A percentile compares a stretch with the other conserved stretches of the same genome.
These are phyloP conservation scores for Sanderia malayensis DNA, from an alignment of 30 jellyfish, hydroid and myxozoan genomes.

Conservation along the genomic window DNA sequence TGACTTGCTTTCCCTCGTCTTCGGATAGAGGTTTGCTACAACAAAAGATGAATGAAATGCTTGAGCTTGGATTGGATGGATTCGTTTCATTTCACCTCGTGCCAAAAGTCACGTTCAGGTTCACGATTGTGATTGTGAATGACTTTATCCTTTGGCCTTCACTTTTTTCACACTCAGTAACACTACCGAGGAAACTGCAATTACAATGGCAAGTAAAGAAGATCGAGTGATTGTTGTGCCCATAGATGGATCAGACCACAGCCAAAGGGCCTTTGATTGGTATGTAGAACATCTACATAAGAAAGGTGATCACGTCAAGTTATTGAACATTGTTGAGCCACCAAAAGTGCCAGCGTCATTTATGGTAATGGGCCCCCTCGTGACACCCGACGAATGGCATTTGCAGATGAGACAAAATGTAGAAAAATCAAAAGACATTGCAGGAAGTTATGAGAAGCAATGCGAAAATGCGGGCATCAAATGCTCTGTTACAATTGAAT, in stretches of 20 bases:
- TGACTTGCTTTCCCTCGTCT: too few relatives aligned
- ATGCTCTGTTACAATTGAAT: slow-evolving; percentile 38
- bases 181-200: too few relatives aligned
- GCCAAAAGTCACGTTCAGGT: too few relatives aligned
- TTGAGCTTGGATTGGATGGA: too few relatives aligned
- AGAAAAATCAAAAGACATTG: slow-evolving; percentile 47
- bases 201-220: slow-evolving; percentile 37
- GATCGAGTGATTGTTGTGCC: slow-evolving; percentile 52
- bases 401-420: slow-evolving; percentile 52
- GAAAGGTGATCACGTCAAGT: slow-evolving; percentile 68
- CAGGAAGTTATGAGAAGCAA: slow-evolving; percentile 32
- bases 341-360: slow-evolving; percentile 66
- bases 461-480: slow-evolving; percentile 52
- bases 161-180: too few relatives aligned
- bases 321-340: slow-evolving; percentile 72
- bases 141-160: too few relatives aligned
- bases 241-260: slow-evolving; percentile 70
- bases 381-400: slow-evolving; percentile 74
- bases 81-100: too few relatives aligned
- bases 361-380: slow-evolving; percentile 75
- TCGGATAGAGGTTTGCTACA: too few relatives aligned
- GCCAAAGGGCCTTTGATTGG: slow-evolving; percentile 77
- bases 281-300: slow-evolving; percentile 48
- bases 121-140: too few relatives aligned
- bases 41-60: too few relatives aligned